phyloP scores from a whole-genome alignment of 2,888 invertebrate species.

The Tineola bisselliella region DNA sequence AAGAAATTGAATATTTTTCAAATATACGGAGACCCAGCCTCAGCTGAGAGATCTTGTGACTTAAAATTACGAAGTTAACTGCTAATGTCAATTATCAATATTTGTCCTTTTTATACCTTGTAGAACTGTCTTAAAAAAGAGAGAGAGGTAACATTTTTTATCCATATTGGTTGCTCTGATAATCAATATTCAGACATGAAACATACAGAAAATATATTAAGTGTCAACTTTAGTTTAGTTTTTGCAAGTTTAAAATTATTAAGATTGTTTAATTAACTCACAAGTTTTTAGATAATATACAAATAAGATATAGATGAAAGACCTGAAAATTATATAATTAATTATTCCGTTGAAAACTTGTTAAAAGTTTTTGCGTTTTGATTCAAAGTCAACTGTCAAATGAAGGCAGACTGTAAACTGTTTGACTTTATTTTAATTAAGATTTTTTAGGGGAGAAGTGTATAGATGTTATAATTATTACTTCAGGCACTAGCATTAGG shows the following conservation, averaged over 20 bases:
- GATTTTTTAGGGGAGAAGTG: too few relatives aligned
- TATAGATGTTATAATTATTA: too few relatives aligned
- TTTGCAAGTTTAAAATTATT: slow-evolving; percentile 22
- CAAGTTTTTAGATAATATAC: too few relatives aligned
- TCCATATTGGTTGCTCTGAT: slow-evolving; percentile 35
- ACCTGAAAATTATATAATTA: too few relatives aligned
- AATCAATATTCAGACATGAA: slow-evolving; percentile 18
- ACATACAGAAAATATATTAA: slow-evolving; percentile 19
- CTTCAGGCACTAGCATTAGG: too few relatives aligned
- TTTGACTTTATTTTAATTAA: too few relatives aligned
- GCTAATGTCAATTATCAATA: slow-evolving; percentile 21
- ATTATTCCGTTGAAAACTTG: too few relatives aligned
- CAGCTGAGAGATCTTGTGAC: slow-evolving; percentile 70
- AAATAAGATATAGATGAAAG: neutral
- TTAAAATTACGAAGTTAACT: slow-evolving; percentile 44
- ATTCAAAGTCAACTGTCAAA: too few relatives aligned
- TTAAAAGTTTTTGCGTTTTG: too few relatives aligned
- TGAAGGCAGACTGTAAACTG: too few relatives aligned
- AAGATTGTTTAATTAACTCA: slow-evolving; percentile 23
- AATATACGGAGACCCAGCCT: slow-evolving; percentile 34
- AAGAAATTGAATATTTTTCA: slow-evolving; percentile 28
- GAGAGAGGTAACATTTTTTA: slow-evolving; percentile 33
- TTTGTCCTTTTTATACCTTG: slow-evolving; percentile 55
- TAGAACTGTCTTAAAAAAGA: slow-evolving; percentile 39
- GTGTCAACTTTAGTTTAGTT: slow-evolving; percentile 17